A percentile compares a stretch with the other conserved stretches of the same genome.
phyloP scores from a whole-genome alignment of 2,888 invertebrate genomes.

The Archaeoteleia sp. region DNA sequence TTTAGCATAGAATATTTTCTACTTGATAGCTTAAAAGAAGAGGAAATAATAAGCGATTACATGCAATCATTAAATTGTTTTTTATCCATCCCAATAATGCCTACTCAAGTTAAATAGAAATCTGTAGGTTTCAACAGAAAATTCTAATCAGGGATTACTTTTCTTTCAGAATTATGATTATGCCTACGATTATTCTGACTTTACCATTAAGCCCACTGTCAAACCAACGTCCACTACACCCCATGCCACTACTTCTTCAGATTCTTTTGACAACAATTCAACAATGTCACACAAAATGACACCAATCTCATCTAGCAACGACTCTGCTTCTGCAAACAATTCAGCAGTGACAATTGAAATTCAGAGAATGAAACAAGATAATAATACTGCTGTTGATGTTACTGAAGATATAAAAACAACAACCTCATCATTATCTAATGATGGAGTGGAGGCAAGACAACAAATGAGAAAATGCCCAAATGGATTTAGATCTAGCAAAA shows the following conservation, averaged over 20 bases:
- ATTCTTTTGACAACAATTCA: not conserved
- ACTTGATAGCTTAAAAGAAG: too few relatives aligned
- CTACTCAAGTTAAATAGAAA: too few relatives aligned
- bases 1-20: too few relatives aligned
- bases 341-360: too few relatives aligned
- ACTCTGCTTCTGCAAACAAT: too few relatives aligned
- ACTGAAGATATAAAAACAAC: not conserved
- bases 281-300: not conserved
- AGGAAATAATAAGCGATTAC: too few relatives aligned
- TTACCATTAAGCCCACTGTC: conserved; percentile 80
- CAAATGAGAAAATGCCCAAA: conserved; percentile 59
- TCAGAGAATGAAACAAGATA: not conserved
- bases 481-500: conserved; percentile 66
- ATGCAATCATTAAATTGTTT: too few relatives aligned
- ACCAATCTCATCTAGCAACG: too few relatives aligned
- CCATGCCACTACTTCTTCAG: conserved; percentile 27
- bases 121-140: too few relatives aligned
- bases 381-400: not conserved
- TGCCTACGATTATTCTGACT: conserved; percentile 83
- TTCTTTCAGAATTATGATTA: conserved; percentile 83
- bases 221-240: conserved; percentile 57
- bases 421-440: not conserved
- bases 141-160: too few relatives aligned
- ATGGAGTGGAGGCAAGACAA: conserved; percentile 17
- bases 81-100: too few relatives aligned